Evolutionary conservation across 92 coral and sea anemone genomes (phyloP), one percentile per base, ranked within the genome.

Genomic region (Epizoanthus illoricatus): DNA sequence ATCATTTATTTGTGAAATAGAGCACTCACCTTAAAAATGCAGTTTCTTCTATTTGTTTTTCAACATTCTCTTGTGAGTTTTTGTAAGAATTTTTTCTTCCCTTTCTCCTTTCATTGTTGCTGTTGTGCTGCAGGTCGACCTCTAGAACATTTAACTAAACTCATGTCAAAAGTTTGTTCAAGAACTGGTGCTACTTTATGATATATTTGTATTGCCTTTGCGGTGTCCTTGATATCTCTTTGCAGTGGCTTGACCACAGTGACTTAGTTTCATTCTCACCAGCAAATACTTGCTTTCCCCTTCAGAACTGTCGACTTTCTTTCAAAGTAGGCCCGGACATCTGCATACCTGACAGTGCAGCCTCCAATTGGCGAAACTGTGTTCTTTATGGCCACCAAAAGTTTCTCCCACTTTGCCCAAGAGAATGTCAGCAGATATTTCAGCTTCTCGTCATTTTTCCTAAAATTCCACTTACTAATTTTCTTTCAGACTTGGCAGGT

Each of bases 331-430:
- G 91, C 85, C 16, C 71, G 88, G 15, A 55, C 52, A 6, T 28
- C 72, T 16, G 15, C 15, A 59, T 78, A 84, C 54, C 87, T 58
- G 40, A 78, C 82, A 33, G 80, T 68, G 72, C 88, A 88, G 49
- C 81, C 85, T 65, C 74, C 91, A 88, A 68, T 84, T 85, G 59
- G 59, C 33, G 2, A 84, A 84, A 9, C 68, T 8, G 66, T 88
- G 91, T 63, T 88, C 91, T 20, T 80, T 57, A 61, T 84, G 5
- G 88, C 66, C 18, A 3, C 69, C 10, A 21, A 15, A 12, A 88
- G 84, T 63, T 88, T 57, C 45, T 71, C 45, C 86, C 91, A 88
- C 3, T 57, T 52, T 16, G 68, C 75, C 68, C 42, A 36, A 7
- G 88, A 84, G 52, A 88, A 79, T 1, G 63, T 81, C 0, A 21